Evolutionary conservation across 2,113 vertebrate species (phyloP).

Genomic region (Ovis canadensis): DNA sequence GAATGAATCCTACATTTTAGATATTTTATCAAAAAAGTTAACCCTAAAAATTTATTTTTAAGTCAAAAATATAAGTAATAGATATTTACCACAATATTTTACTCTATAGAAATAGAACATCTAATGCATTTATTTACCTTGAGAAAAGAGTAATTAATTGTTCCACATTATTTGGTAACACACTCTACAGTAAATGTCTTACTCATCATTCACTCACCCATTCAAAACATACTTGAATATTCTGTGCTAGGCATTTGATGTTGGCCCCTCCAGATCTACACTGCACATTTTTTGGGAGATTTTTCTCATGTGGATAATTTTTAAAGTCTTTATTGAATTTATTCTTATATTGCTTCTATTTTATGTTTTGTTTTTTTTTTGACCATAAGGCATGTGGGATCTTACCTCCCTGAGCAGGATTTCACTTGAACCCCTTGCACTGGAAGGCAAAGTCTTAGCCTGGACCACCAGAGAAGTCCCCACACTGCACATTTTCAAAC

Average conservation of each 20-base stretch:
- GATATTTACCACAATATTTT: neutral
- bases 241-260: neutral
- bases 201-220: neutral
- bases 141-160: neutral
- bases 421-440: neutral
- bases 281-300: rapidly evolving
- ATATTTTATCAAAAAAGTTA: neutral
- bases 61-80: neutral
- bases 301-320: neutral
- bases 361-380: neutral
- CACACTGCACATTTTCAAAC: rapidly evolving
- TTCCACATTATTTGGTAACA: neutral
- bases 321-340: neutral
- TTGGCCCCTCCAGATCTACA: rapidly evolving
- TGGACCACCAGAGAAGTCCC: neutral
- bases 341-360: neutral
- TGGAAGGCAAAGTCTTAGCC: neutral
- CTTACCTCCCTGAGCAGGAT: neutral
- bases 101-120: neutral
- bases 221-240: neutral
- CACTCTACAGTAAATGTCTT: neutral
- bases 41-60: neutral
- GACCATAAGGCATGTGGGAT: neutral
- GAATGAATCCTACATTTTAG: neutral
- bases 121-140: neutral